Evolutionary conservation across 1,140 invertebrate genomes (phyloP).

Genomic region (Lordiphosa collinella): DNA sequence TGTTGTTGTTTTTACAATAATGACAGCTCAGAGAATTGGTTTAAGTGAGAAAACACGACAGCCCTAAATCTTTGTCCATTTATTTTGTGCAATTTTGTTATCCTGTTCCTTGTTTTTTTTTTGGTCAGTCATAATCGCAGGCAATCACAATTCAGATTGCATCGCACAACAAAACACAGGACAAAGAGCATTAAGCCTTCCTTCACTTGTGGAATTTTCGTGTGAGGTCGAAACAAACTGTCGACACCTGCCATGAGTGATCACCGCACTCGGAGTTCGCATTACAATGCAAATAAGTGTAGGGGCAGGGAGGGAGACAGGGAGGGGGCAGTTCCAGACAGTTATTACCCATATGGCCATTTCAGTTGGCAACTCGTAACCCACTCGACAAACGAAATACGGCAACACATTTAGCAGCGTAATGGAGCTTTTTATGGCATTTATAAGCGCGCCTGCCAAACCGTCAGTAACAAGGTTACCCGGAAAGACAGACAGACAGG

Average conservation of each 20-base stretch:
- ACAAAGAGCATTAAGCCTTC: conserved; percentile 18
- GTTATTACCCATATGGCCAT: conserved; percentile 37
- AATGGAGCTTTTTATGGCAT: conserved; percentile 52
- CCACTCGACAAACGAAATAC: conserved; percentile 15
- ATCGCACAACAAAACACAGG: conserved; percentile 20
- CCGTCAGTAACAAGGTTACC: conserved; percentile 10
- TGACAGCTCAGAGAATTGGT: no score
- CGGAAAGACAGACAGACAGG: conserved; percentile 11
- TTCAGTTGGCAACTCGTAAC: conserved; percentile 30
- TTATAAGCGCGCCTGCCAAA: conserved; percentile 33
- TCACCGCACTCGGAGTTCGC: conserved; percentile 31
- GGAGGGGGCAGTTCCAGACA: background rate
- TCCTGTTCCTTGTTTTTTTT: background rate
- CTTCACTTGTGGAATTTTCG: conserved; percentile 5
- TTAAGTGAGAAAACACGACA: no score
- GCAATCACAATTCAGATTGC: conserved; percentile 41
- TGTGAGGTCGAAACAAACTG: conserved; percentile 1
- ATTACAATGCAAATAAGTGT: conserved; percentile 43
- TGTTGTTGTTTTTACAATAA: no score
- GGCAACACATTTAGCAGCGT: conserved; percentile 36
- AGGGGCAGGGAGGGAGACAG: background rate
- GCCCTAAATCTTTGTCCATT: background rate
- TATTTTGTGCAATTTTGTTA: background rate
- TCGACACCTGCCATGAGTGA: conserved; percentile 29
- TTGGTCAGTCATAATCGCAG: conserved; percentile 20